phyloP scores from a whole-genome alignment of 2,888 invertebrate species.

The Neoaliturus tenellus region DNA sequence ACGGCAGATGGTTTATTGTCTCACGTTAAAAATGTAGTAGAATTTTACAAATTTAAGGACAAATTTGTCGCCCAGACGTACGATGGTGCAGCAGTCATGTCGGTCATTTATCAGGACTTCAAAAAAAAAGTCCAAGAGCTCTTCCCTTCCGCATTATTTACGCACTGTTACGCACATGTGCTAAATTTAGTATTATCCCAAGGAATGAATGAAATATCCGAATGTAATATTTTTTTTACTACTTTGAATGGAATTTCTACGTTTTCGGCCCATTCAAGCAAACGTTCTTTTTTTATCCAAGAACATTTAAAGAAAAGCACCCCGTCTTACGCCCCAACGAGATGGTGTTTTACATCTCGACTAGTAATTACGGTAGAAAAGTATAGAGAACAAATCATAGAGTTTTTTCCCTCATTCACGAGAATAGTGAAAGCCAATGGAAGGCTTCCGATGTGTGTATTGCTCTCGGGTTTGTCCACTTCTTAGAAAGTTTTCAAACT shows the following conservation, averaged over 20 bases:
- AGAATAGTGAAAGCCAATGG: conserved; percentile 23
- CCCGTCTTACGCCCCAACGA: no score
- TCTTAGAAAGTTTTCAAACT: no score
- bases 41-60: no score
- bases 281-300: conserved; percentile 61
- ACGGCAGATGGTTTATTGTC: conserved; percentile 65
- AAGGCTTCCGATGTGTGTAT: not conserved
- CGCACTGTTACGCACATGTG: conserved; percentile 66
- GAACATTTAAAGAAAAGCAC: no score
- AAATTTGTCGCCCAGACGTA: conserved; percentile 69
- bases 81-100: conserved; percentile 68
- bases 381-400: conserved; percentile 13
- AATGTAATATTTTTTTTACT: no score
- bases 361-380: conserved; percentile 13
- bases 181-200: conserved; percentile 66
- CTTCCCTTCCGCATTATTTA: conserved; percentile 65
- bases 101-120: conserved; percentile 66
- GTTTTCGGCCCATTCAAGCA: conserved; percentile 68
- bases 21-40: no score
- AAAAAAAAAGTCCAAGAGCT: conserved; percentile 67
- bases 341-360: conserved; percentile 43
- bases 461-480: not conserved
- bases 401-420: no score
- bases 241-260: no score
- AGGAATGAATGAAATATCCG: conserved; percentile 64